Conservation (phyloP, 2,888 invertebrate genomes). For the Tipula confusa region DNA sequence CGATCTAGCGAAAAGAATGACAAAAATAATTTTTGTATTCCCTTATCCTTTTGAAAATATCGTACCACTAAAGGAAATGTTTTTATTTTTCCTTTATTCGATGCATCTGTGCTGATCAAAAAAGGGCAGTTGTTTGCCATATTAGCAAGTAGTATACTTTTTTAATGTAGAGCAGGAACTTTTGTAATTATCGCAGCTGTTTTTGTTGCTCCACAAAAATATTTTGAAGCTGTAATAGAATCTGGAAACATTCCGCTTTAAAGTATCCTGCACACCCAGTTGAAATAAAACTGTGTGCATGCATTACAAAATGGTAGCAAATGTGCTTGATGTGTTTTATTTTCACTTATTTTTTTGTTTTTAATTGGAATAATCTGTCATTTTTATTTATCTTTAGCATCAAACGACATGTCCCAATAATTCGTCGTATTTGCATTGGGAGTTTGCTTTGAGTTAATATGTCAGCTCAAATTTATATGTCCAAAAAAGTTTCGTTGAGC, state of each 20-base stretch:
- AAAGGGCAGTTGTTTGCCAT: slow-evolving; percentile 26
- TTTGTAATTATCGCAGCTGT: slow-evolving; percentile 30
- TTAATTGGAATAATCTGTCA: too few species aligned
- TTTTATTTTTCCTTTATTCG: slow-evolving; percentile 21
- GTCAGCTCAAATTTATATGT: too few species aligned
- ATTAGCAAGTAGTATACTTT: not conserved
- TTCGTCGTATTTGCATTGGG: too few species aligned
- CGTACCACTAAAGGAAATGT: not conserved
- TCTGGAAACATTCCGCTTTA: slow-evolving; percentile 29
- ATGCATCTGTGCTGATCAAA: not conserved
- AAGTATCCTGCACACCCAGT: slow-evolving; percentile 30
- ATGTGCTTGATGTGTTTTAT: too few species aligned
- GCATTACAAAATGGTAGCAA: slow-evolving; percentile 28
- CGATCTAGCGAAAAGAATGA: slow-evolving; percentile 29
- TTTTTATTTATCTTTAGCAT: too few species aligned
- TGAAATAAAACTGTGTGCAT: slow-evolving; percentile 29
- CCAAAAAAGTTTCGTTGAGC: too few species aligned
- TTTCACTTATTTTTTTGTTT: too few species aligned
- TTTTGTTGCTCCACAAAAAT: slow-evolving; percentile 29
- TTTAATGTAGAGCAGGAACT: slow-evolving; percentile 26
- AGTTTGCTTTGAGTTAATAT: too few species aligned
- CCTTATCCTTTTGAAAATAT: slow-evolving; percentile 30
- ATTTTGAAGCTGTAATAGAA: slow-evolving; percentile 7
- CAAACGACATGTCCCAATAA: too few species aligned
- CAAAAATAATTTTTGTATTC: slow-evolving; percentile 26